Evolutionary conservation across 2,113 vertebrate genomes (phyloP).

Genomic region (Aspidoscelis tigris): DNA sequence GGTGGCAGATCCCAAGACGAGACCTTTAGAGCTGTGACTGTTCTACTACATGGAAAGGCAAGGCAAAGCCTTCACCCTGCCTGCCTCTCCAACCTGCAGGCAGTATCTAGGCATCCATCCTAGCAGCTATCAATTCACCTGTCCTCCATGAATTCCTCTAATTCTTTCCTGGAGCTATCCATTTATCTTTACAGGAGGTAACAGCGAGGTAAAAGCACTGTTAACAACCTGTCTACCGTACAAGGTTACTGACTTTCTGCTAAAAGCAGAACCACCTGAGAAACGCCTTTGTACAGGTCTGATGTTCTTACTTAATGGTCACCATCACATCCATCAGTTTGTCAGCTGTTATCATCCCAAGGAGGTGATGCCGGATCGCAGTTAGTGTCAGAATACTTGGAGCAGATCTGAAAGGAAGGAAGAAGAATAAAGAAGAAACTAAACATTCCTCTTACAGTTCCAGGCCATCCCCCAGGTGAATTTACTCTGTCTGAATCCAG

Average conservation of each 20-base stretch:
- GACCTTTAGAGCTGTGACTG: no score
- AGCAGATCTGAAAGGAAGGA: constrained; percentile 83
- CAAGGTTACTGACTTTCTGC: neutral
- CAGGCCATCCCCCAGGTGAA: rapidly evolving
- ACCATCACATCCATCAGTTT: constrained; percentile 93
- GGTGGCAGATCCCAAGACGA: no score
- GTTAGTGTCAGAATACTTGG: constrained; percentile 95
- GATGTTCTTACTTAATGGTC: constrained; percentile 90
- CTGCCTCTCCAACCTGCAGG: no score
- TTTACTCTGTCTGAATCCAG: no score
- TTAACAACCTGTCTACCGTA: neutral
- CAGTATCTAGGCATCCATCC: no score
- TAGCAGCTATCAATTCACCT: no score
- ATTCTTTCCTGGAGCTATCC: no score
- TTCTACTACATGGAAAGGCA: no score
- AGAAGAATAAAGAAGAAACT: neutral
- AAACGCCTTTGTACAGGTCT: neutral
- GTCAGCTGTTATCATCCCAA: constrained; percentile 92
- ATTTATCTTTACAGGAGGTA: no score
- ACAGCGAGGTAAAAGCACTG: no score
- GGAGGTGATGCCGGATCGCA: constrained; percentile 94
- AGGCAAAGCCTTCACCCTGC: no score
- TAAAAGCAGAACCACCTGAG: neutral
- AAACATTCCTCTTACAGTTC: neutral
- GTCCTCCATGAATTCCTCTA: no score